Conservation (phyloP, 2,888 invertebrate genomes). For the Clunio marinus region DNA sequence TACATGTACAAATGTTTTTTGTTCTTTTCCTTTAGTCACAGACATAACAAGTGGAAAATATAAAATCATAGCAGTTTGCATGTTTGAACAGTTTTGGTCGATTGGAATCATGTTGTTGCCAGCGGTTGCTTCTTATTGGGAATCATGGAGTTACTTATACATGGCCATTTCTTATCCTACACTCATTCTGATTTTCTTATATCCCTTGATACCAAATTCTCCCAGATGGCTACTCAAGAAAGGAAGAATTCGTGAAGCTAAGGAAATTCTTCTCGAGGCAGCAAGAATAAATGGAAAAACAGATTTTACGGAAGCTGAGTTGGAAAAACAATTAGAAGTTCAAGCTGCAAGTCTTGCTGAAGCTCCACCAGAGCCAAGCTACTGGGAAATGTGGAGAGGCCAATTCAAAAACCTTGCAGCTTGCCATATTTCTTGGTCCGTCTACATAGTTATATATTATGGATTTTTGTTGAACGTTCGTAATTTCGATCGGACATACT, state of each 20-base stretch:
- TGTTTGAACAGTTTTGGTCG: constrained; percentile 54
- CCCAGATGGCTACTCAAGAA: constrained; percentile 53
- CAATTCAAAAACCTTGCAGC: constrained; percentile 40
- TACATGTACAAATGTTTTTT: no score
- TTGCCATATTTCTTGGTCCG: constrained; percentile 42
- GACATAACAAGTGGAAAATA: constrained; percentile 52
- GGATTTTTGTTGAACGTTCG: constrained; percentile 53
- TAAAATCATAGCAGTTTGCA: constrained; percentile 48
- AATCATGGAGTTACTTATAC: constrained; percentile 52
- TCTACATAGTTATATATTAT: constrained; percentile 52
- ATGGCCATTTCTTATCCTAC: constrained; percentile 53
- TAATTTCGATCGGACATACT: constrained; percentile 51
- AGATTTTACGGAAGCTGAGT: constrained; percentile 45
- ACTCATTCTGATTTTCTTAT: constrained; percentile 50
- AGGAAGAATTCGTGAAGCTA: constrained; percentile 50
- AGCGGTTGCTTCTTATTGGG: constrained; percentile 50
- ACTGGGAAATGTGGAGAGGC: constrained; percentile 51
- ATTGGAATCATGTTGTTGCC: constrained; percentile 53
- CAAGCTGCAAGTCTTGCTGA: constrained; percentile 48
- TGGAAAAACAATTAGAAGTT: constrained; percentile 49
- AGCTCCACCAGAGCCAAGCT: constrained; percentile 47
- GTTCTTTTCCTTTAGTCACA: constrained; percentile 47
- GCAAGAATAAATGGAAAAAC: constrained; percentile 49
- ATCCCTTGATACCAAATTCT: constrained; percentile 53
- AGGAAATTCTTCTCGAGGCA: constrained; percentile 49